Evolutionary conservation across 2,113 vertebrate species (phyloP), one percentile per base, ranked within the genome.

Genomic region (Manacus vitellinus): DNA sequence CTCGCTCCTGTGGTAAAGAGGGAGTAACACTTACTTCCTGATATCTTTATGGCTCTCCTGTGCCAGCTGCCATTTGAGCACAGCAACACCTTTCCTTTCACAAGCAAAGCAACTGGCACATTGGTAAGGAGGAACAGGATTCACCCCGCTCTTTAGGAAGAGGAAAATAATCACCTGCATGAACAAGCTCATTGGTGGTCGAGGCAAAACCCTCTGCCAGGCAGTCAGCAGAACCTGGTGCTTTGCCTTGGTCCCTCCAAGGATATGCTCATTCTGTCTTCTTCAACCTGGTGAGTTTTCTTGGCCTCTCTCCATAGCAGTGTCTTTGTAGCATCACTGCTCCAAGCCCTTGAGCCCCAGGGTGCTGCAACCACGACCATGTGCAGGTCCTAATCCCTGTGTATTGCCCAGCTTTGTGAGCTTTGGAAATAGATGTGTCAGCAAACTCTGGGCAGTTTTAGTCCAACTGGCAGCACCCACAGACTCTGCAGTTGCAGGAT

Each of bases 341-440:
- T 73, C 14, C 0, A 1, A 27, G 25, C 39, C 37, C 24, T 14
- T 44, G 44, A 71, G 43, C 33, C 7, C 14, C 33, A 35, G 37
- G 23, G 30, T 66, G 62, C 75, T 55, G 47, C 46, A 73, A 27
- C 23, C 3, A 3, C 23, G n/a, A 27, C 28, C 4, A 14, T 4
- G 5, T 4, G 0, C 2, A 1, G 37, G 5, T 61, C 19, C 49
- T 76, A 7, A 16, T 15, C 14, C 35, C 20, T 1, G 1, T 13
- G 25, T 24, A 8, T 41, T 71, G 27, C 35, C 13, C 61, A 37
- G 30, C 35, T 62, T 27, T 41, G 35, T 16, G 30, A 72, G 54
- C 37, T 55, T 75, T 65, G 49, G 33, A 41, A 68, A 41, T 5
- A 5, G 21, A 46, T 47, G 25, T 31, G 17, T 35, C 6, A 7